A percentile compares a stretch with the other conserved stretches of the same genome.
Evolutionary conservation across 1,140 invertebrate genomes (phyloP).

Genomic region (Saxidomus purpurata): DNA sequence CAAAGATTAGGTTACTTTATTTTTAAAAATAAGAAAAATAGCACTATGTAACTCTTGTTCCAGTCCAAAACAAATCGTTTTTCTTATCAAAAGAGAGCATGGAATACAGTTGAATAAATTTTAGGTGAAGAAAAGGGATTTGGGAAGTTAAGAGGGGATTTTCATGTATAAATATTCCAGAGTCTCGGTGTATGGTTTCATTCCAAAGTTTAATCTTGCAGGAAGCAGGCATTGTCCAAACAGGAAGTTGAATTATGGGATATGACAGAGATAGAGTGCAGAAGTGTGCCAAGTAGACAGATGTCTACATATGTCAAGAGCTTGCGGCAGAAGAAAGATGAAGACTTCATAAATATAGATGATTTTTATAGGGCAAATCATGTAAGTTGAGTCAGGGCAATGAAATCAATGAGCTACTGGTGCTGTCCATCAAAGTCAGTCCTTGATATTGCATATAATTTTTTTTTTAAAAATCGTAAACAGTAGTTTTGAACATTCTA

Average conservation of each 20-base stretch:
- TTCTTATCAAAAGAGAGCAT: too few relatives aligned
- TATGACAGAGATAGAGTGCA: conserved; percentile 47
- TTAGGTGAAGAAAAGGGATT: too few relatives aligned
- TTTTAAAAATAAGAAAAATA: too few relatives aligned
- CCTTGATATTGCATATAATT: too few relatives aligned
- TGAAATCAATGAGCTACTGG: conserved; percentile 5
- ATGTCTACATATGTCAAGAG: conserved; percentile 23
- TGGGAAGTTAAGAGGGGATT: too few relatives aligned
- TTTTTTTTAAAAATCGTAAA: too few relatives aligned
- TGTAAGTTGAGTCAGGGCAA: conserved; percentile 27
- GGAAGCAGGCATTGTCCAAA: conserved; percentile 49
- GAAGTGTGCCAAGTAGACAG: conserved; percentile 39
- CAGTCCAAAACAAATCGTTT: too few relatives aligned
- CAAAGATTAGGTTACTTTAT: too few relatives aligned
- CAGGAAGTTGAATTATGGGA: conserved; percentile 61
- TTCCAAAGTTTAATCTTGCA: conserved; percentile 34
- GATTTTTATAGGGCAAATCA: conserved; percentile 18
- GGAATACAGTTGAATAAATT: too few relatives aligned
- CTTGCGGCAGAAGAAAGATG: background rate
- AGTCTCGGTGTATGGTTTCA: conserved; percentile 20
- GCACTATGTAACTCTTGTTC: too few relatives aligned
- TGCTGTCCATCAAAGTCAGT: background rate
- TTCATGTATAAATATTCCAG: background rate
- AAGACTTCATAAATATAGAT: conserved; percentile 8
- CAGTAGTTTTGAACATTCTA: too few relatives aligned